phyloP scores from a whole-genome alignment of 2,888 invertebrate genomes.

The Leptura quadrifasciata region DNA sequence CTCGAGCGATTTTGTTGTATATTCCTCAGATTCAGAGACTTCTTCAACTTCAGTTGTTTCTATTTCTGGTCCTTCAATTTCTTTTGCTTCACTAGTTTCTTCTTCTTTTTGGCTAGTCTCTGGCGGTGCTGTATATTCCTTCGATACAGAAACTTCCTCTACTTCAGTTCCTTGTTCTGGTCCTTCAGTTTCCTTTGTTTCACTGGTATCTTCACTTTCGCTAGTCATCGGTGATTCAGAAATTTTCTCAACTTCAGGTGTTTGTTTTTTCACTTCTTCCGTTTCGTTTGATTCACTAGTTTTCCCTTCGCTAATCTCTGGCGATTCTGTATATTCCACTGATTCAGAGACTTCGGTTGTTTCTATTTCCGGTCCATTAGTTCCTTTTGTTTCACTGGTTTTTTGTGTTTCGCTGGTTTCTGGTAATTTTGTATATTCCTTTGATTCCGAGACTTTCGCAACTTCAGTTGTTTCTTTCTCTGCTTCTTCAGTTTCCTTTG shows the following conservation, averaged over 20 bases:
- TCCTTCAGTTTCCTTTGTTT: background rate
- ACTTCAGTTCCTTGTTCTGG: background rate
- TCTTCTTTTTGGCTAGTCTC: constrained; percentile 3
- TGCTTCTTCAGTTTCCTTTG: too few species aligned
- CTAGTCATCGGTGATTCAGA: too few species aligned
- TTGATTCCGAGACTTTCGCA: background rate
- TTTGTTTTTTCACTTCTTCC: background rate
- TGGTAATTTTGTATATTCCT: background rate
- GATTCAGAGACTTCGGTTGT: too few species aligned
- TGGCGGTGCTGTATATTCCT: too few species aligned
- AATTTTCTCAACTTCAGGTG: too few species aligned
- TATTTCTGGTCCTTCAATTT: background rate
- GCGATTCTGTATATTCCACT: background rate
- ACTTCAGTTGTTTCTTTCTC: background rate
- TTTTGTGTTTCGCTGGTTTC: background rate
- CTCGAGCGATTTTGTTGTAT: background rate
- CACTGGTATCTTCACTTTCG: background rate
- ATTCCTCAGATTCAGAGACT: background rate
- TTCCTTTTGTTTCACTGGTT: background rate
- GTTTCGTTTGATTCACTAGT: background rate
- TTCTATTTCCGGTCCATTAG: constrained; percentile 5
- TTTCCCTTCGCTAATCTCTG: background rate
- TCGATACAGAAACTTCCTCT: constrained; percentile 20
- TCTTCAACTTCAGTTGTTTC: background rate
- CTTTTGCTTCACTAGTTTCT: too few species aligned